A percentile compares a stretch with the other conserved stretches of the same genome.
Conservation (phyloP, 2,888 invertebrate genomes). For the Amiota communis region DNA sequence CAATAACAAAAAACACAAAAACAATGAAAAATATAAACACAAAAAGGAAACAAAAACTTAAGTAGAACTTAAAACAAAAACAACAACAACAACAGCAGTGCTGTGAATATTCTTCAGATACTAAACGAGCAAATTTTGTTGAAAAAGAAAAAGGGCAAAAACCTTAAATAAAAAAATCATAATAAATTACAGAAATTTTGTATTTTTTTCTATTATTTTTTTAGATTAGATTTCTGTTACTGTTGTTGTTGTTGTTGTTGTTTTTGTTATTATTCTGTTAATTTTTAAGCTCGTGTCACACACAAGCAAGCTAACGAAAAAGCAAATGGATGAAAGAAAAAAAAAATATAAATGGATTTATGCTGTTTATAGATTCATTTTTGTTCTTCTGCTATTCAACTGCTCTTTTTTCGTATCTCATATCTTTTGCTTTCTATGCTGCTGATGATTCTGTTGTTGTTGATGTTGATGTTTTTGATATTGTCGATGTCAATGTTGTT, state of each 20-base stretch:
- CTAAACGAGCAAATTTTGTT: not conserved
- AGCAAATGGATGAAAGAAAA: too few species aligned
- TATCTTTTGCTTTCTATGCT: constrained; percentile 6
- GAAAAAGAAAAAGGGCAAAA: not conserved
- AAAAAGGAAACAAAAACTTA: not conserved
- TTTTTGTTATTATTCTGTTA: constrained; percentile 16
- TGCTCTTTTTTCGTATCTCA: constrained; percentile 39
- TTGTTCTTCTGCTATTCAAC: constrained; percentile 14
- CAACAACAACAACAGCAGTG: not conserved
- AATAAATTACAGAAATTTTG: constrained; percentile 24
- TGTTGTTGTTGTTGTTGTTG: constrained; percentile 10
- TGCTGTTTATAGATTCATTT: constrained; percentile 23
- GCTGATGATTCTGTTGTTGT: constrained; percentile 19
- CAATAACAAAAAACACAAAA: constrained; percentile 44
- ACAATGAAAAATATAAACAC: not conserved
- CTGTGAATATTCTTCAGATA: too few species aligned
- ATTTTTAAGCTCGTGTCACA: constrained; percentile 24
- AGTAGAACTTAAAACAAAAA: not conserved
- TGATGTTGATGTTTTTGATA: constrained; percentile 17
- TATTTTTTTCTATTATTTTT: constrained; percentile 3
- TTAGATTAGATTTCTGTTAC: not conserved
- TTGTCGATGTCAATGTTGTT: constrained; percentile 22
- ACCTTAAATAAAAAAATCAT: not conserved
- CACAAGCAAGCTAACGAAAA: not conserved
- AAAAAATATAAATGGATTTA: constrained; percentile 13